Evolutionary conservation across 37 sponge, comb jelly and placozoan genomes (phyloP).

Genomic region (Eunapius fragilis): DNA sequence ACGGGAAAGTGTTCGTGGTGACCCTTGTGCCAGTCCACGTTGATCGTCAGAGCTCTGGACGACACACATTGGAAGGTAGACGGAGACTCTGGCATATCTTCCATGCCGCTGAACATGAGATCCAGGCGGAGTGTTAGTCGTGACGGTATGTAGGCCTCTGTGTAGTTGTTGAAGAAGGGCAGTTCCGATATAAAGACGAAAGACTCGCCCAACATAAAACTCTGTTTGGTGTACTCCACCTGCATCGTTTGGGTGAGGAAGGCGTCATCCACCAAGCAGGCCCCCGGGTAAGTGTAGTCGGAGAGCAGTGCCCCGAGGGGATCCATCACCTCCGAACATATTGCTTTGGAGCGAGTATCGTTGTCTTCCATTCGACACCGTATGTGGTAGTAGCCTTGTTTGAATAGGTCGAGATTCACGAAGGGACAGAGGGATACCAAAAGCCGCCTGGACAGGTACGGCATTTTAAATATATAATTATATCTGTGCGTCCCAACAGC

Average conservation of each 20-base stretch:
- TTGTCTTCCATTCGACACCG: constrained; percentile 41
- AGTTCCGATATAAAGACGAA: constrained; percentile 45
- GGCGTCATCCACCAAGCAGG: constrained; percentile 25
- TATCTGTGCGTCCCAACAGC: neutral
- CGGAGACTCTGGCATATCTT: constrained; percentile 41
- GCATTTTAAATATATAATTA: constrained; percentile 32
- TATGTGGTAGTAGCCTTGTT: constrained; percentile 76
- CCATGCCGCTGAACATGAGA: constrained; percentile 41
- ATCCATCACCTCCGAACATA: constrained; percentile 41
- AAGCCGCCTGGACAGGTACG: constrained; percentile 50
- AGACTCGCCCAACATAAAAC: constrained; percentile 54
- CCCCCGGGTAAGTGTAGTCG: constrained; percentile 65
- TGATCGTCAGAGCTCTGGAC: constrained; percentile 34
- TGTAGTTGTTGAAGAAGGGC: constrained; percentile 57
- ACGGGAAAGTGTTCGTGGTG: constrained; percentile 73
- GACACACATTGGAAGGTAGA: constrained; percentile 38
- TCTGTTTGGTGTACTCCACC: constrained; percentile 77
- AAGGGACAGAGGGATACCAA: constrained; percentile 68
- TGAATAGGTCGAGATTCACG: constrained; percentile 76
- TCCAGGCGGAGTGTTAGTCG: constrained; percentile 45
- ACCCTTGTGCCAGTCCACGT: constrained; percentile 59
- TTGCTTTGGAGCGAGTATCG: constrained; percentile 1
- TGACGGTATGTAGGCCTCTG: constrained; percentile 44
- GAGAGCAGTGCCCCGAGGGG: constrained; percentile 38
- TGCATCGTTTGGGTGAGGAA: constrained; percentile 72